Conservation (phyloP, 2,113 vertebrate genomes). For the Beaufortia kweichowensis region DNA sequence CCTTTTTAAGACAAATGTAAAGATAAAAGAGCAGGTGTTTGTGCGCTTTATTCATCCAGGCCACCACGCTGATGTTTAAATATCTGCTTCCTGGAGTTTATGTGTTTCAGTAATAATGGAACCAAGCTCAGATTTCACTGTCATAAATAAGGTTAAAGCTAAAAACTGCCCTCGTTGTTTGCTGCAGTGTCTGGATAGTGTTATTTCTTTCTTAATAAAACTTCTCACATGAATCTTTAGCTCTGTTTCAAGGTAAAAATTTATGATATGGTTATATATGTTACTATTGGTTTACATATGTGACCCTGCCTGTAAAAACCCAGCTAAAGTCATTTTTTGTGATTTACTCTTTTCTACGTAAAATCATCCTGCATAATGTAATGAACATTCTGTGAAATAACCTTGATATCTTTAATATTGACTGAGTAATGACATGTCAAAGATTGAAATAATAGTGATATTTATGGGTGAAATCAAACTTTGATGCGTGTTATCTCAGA, state of each 20-base stretch:
- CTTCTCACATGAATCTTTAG: conserved; percentile 19
- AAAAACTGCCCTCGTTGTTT: conserved; percentile 2
- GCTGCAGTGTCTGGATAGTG: conserved; percentile 43
- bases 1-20: conserved; percentile 35
- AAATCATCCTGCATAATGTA: no score
- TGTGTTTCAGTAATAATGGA: conserved; percentile 46
- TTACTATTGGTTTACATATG: no score
- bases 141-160: conserved; percentile 38
- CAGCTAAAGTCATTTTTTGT: no score
- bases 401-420: no score
- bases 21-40: conserved; percentile 51
- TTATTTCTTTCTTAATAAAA: conserved; percentile 59
- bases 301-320: no score
- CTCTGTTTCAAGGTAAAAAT: neutral
- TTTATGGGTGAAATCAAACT: no score
- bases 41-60: conserved; percentile 32
- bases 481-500: no score
- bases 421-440: no score
- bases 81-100: conserved; percentile 38
- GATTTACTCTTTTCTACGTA: no score
- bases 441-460: no score
- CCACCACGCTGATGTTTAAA: conserved; percentile 37
- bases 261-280: neutral
- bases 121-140: conserved; percentile 43
- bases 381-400: no score